Evolutionary conservation across 1,140 invertebrate genomes (phyloP).

Genomic region (Macrotrachela quadricornifera): DNA sequence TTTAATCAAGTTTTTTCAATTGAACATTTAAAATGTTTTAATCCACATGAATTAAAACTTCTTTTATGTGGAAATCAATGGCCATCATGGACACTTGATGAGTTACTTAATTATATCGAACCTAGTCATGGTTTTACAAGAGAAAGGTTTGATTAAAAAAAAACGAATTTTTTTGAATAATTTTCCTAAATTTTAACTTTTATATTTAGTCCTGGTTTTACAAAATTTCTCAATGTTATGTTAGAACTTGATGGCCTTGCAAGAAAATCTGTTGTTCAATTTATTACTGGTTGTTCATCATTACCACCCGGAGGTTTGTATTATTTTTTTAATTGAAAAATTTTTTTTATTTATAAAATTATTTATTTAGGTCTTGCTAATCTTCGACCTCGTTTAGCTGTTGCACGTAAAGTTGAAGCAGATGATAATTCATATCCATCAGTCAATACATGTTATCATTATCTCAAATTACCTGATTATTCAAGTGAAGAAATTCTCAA

Average conservation of each 20-base stretch:
- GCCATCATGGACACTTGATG: slow-evolving; percentile 80
- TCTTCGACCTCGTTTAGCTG: slow-evolving; percentile 79
- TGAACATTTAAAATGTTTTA: slow-evolving; percentile 72
- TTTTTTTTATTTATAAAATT: too few relatives aligned
- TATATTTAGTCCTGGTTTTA: slow-evolving; percentile 68
- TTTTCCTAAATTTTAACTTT: too few relatives aligned
- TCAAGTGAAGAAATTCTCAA: slow-evolving; percentile 79
- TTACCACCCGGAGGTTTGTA: slow-evolving; percentile 64
- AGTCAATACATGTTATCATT: slow-evolving; percentile 98
- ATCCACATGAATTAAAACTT: slow-evolving; percentile 41
- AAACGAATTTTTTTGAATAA: slow-evolving; percentile 9
- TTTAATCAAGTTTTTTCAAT: slow-evolving; percentile 82
- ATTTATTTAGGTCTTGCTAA: slow-evolving; percentile 46
- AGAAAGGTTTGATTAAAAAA: slow-evolving; percentile 49
- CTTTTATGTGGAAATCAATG: slow-evolving; percentile 80
- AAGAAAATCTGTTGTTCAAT: slow-evolving; percentile 88
- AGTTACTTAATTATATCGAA: slow-evolving; percentile 85
- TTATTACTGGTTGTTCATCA: slow-evolving; percentile 89
- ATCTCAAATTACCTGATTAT: slow-evolving; percentile 94
- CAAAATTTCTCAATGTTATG: slow-evolving; percentile 82
- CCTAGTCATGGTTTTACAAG: slow-evolving; percentile 89
- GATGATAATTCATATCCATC: slow-evolving; percentile 89
- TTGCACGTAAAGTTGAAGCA: slow-evolving; percentile 53
- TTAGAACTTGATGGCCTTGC: slow-evolving; percentile 64
- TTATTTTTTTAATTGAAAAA: too few relatives aligned